phyloP scores from a whole-genome alignment of 2,113 vertebrate species.

The Calyptomena viridis region DNA sequence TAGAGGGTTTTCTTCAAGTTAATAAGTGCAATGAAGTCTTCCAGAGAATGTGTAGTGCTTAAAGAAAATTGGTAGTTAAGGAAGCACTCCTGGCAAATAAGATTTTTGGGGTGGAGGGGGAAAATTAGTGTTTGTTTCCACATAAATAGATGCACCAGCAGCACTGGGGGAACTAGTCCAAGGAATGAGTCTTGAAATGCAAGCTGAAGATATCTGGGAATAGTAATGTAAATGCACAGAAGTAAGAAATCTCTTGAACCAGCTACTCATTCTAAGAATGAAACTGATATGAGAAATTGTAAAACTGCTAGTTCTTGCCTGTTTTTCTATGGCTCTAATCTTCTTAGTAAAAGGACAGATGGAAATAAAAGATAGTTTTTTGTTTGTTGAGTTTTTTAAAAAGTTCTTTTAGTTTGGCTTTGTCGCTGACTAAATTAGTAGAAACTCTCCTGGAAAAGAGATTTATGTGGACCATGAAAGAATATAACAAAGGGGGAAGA shows the following conservation, averaged over 20 bases:
- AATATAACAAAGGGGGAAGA: background rate
- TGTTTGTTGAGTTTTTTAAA: rapidly evolving
- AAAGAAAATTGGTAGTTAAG: background rate
- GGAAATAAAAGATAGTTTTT: background rate
- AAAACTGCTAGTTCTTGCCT: background rate
- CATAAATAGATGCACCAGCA: background rate
- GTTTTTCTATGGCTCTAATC: background rate
- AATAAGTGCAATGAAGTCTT: background rate
- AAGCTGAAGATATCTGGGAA: background rate
- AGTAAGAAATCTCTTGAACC: background rate
- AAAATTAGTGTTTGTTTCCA: background rate
- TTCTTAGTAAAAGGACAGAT: background rate
- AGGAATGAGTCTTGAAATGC: background rate
- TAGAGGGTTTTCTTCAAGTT: background rate
- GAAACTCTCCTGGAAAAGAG: background rate
- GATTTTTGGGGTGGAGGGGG: too few species aligned
- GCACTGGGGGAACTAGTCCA: background rate
- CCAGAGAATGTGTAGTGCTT: background rate
- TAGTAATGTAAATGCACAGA: background rate
- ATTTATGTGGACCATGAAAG: background rate
- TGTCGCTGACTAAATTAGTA: background rate
- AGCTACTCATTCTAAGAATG: background rate
- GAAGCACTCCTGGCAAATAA: background rate
- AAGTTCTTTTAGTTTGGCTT: background rate
- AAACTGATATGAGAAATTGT: background rate